Percentiles rank a stretch among this genome's conserved stretches.
Conservation (phyloP, 2,797 vertebrate genomes). For the Sebastes miniatus region DNA sequence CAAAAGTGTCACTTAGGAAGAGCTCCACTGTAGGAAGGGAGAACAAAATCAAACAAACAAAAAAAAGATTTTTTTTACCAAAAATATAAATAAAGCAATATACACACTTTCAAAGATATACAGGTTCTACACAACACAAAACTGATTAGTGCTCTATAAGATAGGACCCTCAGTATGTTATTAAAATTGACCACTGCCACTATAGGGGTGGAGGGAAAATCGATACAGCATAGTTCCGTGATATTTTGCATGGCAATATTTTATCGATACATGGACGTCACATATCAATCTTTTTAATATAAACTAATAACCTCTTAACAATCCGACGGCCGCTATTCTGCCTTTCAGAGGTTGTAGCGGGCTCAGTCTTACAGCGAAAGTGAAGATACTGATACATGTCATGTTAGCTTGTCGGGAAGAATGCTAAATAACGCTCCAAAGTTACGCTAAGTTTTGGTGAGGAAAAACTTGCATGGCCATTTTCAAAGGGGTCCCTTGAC, state of each 20-base stretch:
- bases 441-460: no score
- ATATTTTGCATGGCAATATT: no score
- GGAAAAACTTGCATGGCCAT: fast-evolving
- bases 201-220: background rate
- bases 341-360: no score
- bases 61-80: background rate
- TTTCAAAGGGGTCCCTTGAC: no score
- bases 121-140: background rate
- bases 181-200: background rate
- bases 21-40: background rate
- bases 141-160: background rate
- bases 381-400: no score
- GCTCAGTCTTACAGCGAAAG: no score
- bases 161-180: background rate
- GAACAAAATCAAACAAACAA: background rate
- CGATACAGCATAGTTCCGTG: background rate
- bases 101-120: background rate
- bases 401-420: no score
- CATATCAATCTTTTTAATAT: no score
- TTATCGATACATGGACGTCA: no score
- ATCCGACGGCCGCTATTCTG: no score
- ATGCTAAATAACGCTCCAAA: no score
- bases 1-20: background rate
- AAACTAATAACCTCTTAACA: no score
- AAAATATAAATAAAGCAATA: background rate